Evolutionary conservation across 2,797 vertebrate genomes (phyloP).

Genomic region (Dendrocincla fuliginosa): DNA sequence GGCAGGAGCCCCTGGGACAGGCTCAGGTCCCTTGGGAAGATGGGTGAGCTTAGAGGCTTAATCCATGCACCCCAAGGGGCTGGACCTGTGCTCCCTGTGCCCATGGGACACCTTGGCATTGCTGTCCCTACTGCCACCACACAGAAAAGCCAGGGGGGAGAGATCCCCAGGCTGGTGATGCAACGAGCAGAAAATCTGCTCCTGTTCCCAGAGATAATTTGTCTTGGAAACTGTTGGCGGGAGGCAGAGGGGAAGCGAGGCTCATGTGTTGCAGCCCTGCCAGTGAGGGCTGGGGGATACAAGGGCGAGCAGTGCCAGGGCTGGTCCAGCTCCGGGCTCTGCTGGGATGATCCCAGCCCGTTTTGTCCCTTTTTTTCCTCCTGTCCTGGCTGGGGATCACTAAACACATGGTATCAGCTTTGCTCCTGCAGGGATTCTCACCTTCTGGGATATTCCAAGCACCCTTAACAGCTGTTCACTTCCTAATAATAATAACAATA

Average conservation of each 20-base stretch:
- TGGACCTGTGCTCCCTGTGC: fast-evolving
- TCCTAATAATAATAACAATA: too few species aligned
- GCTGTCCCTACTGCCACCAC: not conserved
- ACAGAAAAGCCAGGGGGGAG: fast-evolving
- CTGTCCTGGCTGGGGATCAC: fast-evolving
- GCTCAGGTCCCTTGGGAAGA: not conserved
- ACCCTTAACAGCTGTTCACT: fast-evolving
- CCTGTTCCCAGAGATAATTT: not conserved
- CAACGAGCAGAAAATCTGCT: fast-evolving
- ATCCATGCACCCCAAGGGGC: not conserved
- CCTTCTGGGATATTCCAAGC: fast-evolving
- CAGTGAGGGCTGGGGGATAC: not conserved
- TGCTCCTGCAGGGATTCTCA: fast-evolving
- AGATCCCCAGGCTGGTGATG: fast-evolving
- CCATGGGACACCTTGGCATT: fast-evolving
- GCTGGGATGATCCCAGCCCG: fast-evolving
- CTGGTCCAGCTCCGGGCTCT: not conserved
- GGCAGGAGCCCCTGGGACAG: not conserved
- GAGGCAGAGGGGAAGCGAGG: not conserved
- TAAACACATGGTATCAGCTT: not conserved
- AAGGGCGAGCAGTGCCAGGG: too few species aligned
- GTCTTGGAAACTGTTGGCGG: fast-evolving
- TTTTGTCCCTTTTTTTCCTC: fast-evolving
- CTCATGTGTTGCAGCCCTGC: fast-evolving
- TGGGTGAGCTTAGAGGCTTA: not conserved